Percentiles rank a stretch among this genome's conserved stretches.
Evolutionary conservation across 2,797 vertebrate species (phyloP).

Genomic region (Labroides dimidiatus): DNA sequence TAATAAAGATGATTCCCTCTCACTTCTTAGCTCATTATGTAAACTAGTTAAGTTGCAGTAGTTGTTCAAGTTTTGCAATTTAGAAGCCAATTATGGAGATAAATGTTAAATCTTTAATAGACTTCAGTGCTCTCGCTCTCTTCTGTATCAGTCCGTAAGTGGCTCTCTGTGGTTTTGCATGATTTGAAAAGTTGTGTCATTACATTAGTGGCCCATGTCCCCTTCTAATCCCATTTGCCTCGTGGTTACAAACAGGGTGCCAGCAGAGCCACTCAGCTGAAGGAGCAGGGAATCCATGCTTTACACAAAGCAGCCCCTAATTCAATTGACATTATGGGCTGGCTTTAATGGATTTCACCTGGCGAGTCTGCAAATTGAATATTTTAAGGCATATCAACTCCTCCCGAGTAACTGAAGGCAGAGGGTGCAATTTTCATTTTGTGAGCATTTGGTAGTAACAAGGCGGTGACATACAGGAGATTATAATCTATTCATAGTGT

Average conservation of each 20-base stretch:
- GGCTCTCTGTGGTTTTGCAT: slow-evolving; percentile 69
- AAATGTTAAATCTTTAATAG: slow-evolving; percentile 49
- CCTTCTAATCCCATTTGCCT: slow-evolving; percentile 78
- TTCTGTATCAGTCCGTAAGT: slow-evolving; percentile 49
- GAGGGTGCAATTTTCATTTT: slow-evolving; percentile 67
- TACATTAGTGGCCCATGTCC: slow-evolving; percentile 68
- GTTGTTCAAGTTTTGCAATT: slow-evolving; percentile 25
- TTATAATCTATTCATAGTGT: slow-evolving; percentile 60
- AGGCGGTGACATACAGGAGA: slow-evolving; percentile 50
- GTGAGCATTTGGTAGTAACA: slow-evolving; percentile 53
- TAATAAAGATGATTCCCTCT: slow-evolving; percentile 10
- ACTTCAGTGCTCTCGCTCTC: slow-evolving; percentile 23
- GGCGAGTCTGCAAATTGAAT: slow-evolving; percentile 75
- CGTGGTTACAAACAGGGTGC: slow-evolving; percentile 71
- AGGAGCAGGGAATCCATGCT: slow-evolving; percentile 61
- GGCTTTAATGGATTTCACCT: slow-evolving; percentile 79
- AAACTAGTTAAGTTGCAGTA: background rate
- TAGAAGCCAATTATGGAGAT: slow-evolving; percentile 37
- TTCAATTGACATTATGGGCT: slow-evolving; percentile 74
- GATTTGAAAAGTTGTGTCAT: slow-evolving; percentile 74
- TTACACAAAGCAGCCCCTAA: slow-evolving; percentile 63
- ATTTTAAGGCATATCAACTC: slow-evolving; percentile 74
- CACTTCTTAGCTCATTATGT: background rate
- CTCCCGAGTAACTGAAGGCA: slow-evolving; percentile 63
- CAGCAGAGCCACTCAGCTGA: slow-evolving; percentile 65